phyloP scores from a whole-genome alignment of 2,113 vertebrate species.

The Bagarius yarrelli region DNA sequence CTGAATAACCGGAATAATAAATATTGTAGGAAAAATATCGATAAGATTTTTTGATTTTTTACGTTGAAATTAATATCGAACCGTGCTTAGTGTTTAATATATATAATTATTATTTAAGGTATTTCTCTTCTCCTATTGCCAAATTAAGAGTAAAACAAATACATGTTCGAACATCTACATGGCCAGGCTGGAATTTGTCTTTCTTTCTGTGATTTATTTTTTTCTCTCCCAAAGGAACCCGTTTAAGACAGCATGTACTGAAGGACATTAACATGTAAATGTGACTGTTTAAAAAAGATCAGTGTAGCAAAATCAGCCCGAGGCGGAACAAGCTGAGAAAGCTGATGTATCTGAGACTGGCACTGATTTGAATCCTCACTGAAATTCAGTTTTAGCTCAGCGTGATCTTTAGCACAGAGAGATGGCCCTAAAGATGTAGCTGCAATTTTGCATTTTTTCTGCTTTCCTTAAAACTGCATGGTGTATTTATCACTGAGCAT shows the following conservation, averaged over 20 bases:
- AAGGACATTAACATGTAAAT: constrained; percentile 70
- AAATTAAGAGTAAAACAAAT: not conserved
- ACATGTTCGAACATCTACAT: not conserved
- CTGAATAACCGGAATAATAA: no score
- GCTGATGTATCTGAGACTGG: constrained; percentile 69
- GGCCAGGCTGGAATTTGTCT: constrained; percentile 16
- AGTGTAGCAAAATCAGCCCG: constrained; percentile 65
- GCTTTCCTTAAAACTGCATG: constrained; percentile 28
- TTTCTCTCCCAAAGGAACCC: constrained; percentile 33
- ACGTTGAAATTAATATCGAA: no score
- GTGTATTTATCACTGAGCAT: not conserved
- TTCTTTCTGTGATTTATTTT: not conserved
- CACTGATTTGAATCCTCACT: constrained; percentile 70
- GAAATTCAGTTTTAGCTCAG: constrained; percentile 54
- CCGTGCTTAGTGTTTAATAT: no score
- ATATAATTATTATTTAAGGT: no score
- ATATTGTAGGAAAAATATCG: no score
- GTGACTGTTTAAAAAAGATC: constrained; percentile 59
- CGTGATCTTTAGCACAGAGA: constrained; percentile 41
- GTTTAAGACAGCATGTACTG: constrained; percentile 53
- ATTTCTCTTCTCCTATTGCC: not conserved
- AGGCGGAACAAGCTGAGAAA: constrained; percentile 67
- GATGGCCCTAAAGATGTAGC: constrained; percentile 38
- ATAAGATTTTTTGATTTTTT: no score
- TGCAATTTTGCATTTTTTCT: constrained; percentile 42